Base-by-base conservation (phyloP, 2,888 invertebrate species). In the Pristionchus maxplancki region DNA sequence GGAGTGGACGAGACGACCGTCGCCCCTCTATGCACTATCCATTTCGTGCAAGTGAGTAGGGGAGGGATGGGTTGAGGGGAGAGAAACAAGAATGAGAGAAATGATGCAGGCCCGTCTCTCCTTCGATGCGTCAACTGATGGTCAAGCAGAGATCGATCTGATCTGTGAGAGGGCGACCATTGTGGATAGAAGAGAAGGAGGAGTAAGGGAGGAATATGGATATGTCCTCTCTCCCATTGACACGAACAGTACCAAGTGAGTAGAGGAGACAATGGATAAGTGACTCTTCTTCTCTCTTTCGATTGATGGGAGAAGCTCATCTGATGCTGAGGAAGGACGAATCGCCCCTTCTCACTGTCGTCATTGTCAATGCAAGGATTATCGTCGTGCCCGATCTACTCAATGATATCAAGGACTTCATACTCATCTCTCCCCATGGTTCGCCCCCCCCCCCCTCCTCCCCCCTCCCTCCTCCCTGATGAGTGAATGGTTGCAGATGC, bases 61-160 rank as follows among this genome's bases (percentile, higher is more conserved):
- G n/a, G n/a, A n/a, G n/a, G n/a, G n/a, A n/a, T n/a, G n/a, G n/a
- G n/a, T n/a, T n/a, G n/a, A 20, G 17, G 20, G 44, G 28, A 40
- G 44, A 28, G 15, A 28, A 15, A 28, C 0, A 11, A 44, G 28
- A 44, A 28, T 34, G 8, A 24, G 31, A 37, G 8, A 1, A 64
- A 62, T 58, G 34, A 62, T 11, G 2, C 28, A 87, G 86, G 86
- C 86, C 71, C 86, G 94, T 37, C 93, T 96, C 53, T 94, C 94
- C 37, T 95, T 95, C 92, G 95, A 95, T 89, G 94, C 94, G 71
- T 95, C 94, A 90, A 95, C 95, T 58, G 95, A 96, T 91, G 94
- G 94, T 78, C 94, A 95, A 71, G 95, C 95, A 88, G 95, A 95
- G 89, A 93, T 95, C 24, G 95, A 95, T 92, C 92, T 96, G 83